Evolutionary conservation across 2,888 invertebrate genomes (phyloP).

Genomic region (Perizoma affinitatum): DNA sequence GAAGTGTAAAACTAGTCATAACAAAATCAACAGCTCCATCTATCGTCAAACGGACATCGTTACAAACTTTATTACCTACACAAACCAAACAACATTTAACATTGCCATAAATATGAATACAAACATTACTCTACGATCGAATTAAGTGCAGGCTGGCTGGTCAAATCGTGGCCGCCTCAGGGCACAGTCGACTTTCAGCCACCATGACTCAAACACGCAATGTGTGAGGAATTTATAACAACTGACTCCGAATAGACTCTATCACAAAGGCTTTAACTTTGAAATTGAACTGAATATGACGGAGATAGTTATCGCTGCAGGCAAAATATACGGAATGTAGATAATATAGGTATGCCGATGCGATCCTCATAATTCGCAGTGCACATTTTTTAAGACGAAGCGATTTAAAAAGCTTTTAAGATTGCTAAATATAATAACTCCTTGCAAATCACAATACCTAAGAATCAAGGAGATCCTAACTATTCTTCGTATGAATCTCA

Average conservation of each 20-base stretch:
- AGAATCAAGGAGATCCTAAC: too few relatives aligned
- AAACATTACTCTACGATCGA: slow-evolving; percentile 41
- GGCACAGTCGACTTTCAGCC: slow-evolving; percentile 61
- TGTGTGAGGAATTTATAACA: slow-evolving; percentile 33
- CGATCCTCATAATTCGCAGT: slow-evolving; percentile 25
- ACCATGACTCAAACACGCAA: slow-evolving; percentile 55
- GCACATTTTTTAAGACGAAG: slow-evolving; percentile 15
- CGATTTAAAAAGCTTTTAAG: background rate
- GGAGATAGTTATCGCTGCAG: slow-evolving; percentile 22
- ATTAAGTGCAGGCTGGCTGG: slow-evolving; percentile 53
- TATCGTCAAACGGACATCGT: slow-evolving; percentile 14
- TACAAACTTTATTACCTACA: slow-evolving; percentile 28
- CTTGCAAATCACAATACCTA: background rate
- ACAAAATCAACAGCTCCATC: slow-evolving; percentile 4
- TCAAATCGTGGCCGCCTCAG: slow-evolving; percentile 67
- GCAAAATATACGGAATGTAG: slow-evolving; percentile 30
- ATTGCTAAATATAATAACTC: background rate
- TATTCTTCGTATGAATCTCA: too few relatives aligned
- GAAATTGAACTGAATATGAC: slow-evolving; percentile 16
- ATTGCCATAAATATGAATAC: slow-evolving; percentile 47
- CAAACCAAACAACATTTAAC: slow-evolving; percentile 37
- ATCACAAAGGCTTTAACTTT: slow-evolving; percentile 11
- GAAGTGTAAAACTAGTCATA: background rate
- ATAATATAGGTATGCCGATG: slow-evolving; percentile 19
- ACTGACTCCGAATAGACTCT: slow-evolving; percentile 10